Conservation (phyloP, 2,113 vertebrate species). For the Campylorhamphus procurvoides region DNA sequence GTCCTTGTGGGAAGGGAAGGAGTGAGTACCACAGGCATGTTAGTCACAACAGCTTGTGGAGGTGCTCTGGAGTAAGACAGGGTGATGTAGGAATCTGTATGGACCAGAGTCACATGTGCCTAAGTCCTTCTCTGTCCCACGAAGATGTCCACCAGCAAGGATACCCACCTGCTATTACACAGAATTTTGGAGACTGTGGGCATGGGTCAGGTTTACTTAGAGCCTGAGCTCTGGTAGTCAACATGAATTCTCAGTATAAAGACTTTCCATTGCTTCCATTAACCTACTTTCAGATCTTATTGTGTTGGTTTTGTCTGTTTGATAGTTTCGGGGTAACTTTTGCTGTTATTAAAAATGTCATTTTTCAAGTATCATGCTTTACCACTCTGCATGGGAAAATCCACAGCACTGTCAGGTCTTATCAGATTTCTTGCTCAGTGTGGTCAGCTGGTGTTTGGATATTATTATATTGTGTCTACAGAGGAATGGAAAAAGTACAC, state of each 20-base stretch:
- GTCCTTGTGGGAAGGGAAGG: not conserved
- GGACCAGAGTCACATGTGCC: not conserved
- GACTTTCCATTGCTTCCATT: not conserved
- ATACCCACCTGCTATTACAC: not conserved
- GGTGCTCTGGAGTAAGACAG: not conserved
- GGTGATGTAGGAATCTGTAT: not conserved
- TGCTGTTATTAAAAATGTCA: not conserved
- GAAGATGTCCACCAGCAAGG: not conserved
- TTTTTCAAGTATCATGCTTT: not conserved
- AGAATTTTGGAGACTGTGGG: not conserved
- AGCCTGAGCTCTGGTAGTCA: not conserved
- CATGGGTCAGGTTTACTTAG: not conserved
- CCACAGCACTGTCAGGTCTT: not conserved
- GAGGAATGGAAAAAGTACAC: not conserved
- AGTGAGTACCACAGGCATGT: not conserved
- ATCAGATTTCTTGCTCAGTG: slow-evolving; percentile 5
- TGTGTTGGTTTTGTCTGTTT: not conserved
- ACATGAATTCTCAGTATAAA: not conserved
- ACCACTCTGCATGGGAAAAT: not conserved
- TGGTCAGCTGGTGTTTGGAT: not conserved
- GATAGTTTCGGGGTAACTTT: not conserved
- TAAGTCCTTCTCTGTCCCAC: not conserved
- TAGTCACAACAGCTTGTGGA: not conserved
- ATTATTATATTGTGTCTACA: not conserved
- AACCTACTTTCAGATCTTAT: not conserved